Percentiles rank a stretch among this genome's conserved stretches.
phyloP scores from a whole-genome alignment of 2,797 vertebrate species.

The Neopelma chrysocephalum region DNA sequence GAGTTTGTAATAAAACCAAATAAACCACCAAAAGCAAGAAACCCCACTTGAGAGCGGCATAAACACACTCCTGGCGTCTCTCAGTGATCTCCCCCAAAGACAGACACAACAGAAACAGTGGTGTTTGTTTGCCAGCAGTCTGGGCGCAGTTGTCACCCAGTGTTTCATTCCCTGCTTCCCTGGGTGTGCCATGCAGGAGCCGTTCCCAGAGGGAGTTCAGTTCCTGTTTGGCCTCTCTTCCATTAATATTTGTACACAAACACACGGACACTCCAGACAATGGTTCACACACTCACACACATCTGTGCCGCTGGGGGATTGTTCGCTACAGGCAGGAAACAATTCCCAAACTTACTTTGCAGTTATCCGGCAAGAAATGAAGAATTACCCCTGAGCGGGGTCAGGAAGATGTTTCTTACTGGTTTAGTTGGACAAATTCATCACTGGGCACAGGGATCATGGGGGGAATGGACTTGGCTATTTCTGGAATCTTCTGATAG shows the following conservation, averaged over 20 bases:
- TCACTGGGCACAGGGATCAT: background rate
- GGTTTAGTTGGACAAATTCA: background rate
- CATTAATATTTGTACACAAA: slow-evolving; percentile 26
- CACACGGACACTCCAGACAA: slow-evolving; percentile 26
- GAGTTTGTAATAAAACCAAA: background rate
- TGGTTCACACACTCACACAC: background rate
- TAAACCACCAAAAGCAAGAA: background rate
- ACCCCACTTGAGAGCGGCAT: background rate
- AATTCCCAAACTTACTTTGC: slow-evolving; percentile 31
- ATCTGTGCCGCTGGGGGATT: background rate
- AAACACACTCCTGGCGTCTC: slow-evolving; percentile 31
- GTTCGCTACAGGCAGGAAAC: slow-evolving; percentile 61
- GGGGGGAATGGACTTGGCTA: background rate
- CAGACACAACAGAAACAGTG: slow-evolving; percentile 43
- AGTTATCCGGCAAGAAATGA: background rate
- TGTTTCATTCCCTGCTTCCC: slow-evolving; percentile 54
- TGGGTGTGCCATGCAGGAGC: slow-evolving; percentile 49
- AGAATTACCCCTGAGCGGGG: background rate
- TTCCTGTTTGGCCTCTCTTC: slow-evolving; percentile 67
- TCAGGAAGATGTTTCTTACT: background rate
- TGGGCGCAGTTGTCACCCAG: slow-evolving; percentile 5
- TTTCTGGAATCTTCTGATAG: background rate
- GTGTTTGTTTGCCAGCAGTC: slow-evolving; percentile 46
- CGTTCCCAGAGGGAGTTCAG: slow-evolving; percentile 65
- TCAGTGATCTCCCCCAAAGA: slow-evolving; percentile 6